These are phyloP conservation scores for Ramphastos sulfuratus DNA, from an alignment of 2,113 vertebrate genomes.

Conservation along the genomic window DNA sequence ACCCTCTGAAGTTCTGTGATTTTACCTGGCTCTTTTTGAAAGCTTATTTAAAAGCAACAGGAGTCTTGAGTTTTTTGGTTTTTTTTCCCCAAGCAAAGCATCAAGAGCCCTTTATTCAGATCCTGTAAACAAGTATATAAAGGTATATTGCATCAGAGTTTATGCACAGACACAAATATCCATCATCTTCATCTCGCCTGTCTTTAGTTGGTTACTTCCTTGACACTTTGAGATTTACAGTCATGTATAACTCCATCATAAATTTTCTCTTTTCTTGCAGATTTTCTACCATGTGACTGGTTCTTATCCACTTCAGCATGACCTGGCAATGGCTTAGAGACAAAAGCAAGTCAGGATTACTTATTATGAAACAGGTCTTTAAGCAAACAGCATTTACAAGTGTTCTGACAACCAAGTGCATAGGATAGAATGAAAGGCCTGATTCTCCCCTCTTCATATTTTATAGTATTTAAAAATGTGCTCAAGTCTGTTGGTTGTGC, in stretches of 20 bases:
- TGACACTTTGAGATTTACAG: slow-evolving; percentile 23
- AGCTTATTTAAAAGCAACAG: not conserved
- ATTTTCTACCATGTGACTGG: slow-evolving; percentile 94
- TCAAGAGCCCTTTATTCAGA: not conserved
- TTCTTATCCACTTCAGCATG: slow-evolving; percentile 84
- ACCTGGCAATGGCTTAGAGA: slow-evolving; percentile 89
- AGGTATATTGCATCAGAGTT: not conserved
- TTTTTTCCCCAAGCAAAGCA: not conserved
- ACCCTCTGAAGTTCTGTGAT: no score
- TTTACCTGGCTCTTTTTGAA: not conserved
- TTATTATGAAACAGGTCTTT: slow-evolving; percentile 4
- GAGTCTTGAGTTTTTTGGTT: not conserved
- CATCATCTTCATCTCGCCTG: not conserved
- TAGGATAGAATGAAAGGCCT: slow-evolving; percentile 34
- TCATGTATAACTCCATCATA: slow-evolving; percentile 8
- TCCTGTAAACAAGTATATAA: not conserved
- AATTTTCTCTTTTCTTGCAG: slow-evolving; percentile 75
- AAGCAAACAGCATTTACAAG: slow-evolving; percentile 25
- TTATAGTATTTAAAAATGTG: slow-evolving; percentile 47
- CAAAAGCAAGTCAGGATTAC: slow-evolving; percentile 31
- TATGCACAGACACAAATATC: not conserved
- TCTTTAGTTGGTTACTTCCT: slow-evolving; percentile 49
- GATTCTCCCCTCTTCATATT: slow-evolving; percentile 14
- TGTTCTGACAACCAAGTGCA: slow-evolving; percentile 1
- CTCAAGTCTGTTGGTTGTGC: slow-evolving; percentile 21